These are phyloP conservation scores for Botrylloides violaceus DNA, from an alignment of 23 tunicate species.

Conservation along the genomic window DNA sequence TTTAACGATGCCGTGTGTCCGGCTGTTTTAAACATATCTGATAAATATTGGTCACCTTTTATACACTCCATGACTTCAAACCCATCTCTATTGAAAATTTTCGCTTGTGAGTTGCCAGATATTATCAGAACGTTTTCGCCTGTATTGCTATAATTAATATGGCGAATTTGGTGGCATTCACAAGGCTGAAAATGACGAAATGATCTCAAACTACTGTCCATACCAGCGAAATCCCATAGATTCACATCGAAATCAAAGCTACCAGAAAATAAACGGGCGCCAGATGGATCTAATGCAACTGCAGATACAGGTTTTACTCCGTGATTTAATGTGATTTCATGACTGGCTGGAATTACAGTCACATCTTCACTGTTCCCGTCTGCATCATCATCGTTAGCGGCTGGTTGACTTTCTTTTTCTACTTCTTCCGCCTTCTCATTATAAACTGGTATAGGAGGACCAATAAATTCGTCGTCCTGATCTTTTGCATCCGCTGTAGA, in stretches of 20 bases:
- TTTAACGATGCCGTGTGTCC: conserved; percentile 85
- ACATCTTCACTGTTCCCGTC: conserved; percentile 32
- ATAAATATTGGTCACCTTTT: conserved; percentile 93
- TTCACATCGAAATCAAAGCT: conserved; percentile 86
- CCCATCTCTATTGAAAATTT: conserved; percentile 91
- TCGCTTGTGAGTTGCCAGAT: conserved; percentile 84
- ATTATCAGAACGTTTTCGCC: conserved; percentile 85
- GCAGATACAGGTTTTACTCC: conserved; percentile 82
- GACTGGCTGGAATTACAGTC: conserved; percentile 73
- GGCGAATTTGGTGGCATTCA: conserved; percentile 87
- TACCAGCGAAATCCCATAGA: conserved; percentile 99
- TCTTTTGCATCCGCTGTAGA: neutral
- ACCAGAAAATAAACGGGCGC: conserved; percentile 79
- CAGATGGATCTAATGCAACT: conserved; percentile 85
- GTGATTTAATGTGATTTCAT: conserved; percentile 66
- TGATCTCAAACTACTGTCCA: conserved; percentile 80
- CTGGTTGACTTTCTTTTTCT: conserved; percentile 10
- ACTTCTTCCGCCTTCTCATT: neutral
- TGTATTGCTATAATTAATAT: conserved; percentile 68
- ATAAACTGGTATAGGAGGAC: conserved; percentile 68
- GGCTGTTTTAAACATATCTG: conserved; percentile 79
- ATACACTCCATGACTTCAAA: conserved; percentile 77
- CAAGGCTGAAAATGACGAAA: conserved; percentile 82
- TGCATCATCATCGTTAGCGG: conserved; percentile 34
- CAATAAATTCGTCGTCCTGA: conserved; percentile 56